Percentiles rank a stretch among this genome's conserved stretches.
Conservation (phyloP, 1,140 invertebrate species). For the Orchestia grillus region DNA sequence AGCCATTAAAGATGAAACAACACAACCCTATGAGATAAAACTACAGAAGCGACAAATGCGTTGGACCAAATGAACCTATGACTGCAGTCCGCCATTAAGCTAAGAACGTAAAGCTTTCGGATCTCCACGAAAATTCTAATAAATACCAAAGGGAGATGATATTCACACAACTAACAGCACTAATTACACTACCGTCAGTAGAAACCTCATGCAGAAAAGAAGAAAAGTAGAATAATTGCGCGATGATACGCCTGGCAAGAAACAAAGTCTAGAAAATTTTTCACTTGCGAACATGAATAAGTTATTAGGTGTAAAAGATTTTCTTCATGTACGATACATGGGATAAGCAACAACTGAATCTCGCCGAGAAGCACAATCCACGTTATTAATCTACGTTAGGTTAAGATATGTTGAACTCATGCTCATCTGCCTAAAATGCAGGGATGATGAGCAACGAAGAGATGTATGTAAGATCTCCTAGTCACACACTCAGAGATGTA, state of each 20-base stretch:
- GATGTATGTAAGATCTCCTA: not conserved
- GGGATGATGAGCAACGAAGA: constrained; percentile 9
- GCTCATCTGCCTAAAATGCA: not conserved
- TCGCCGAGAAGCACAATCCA: constrained; percentile 47
- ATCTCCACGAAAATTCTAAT: constrained; percentile 49
- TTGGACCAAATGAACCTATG: constrained; percentile 42
- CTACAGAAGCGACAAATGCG: constrained; percentile 21
- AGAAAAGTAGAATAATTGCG: constrained; percentile 5
- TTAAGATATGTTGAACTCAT: constrained; percentile 52
- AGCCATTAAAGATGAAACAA: not conserved
- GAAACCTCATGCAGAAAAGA: constrained; percentile 51
- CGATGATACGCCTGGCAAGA: not conserved
- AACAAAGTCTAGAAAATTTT: not conserved
- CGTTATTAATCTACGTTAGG: constrained; percentile 40
- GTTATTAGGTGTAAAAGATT: constrained; percentile 33
- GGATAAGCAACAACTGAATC: not conserved
- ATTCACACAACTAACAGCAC: constrained; percentile 54
- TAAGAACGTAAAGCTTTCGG: constrained; percentile 11
- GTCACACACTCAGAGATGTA: not conserved
- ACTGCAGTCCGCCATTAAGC: constrained; percentile 4
- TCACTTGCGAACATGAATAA: not conserved
- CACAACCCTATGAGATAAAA: constrained; percentile 54
- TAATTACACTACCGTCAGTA: constrained; percentile 51
- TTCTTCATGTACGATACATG: not conserved
- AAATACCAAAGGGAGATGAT: constrained; percentile 42